Evolutionary conservation across 2,797 vertebrate genomes (phyloP).

Genomic region (Phoxinus dragarum): DNA sequence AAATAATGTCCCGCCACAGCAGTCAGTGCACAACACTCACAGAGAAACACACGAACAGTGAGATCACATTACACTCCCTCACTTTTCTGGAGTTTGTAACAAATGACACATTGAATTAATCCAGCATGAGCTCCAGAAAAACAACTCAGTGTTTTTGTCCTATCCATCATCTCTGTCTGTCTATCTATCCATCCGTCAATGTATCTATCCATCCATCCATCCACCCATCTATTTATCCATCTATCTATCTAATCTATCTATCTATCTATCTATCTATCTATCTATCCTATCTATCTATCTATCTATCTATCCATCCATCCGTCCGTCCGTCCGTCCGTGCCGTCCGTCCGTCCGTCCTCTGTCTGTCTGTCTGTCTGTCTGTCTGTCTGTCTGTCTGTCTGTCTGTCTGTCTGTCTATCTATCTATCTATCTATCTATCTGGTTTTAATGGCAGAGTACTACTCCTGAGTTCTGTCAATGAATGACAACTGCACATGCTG

Average conservation of each 20-base stretch:
- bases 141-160: neutral
- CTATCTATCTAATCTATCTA: too few species aligned
- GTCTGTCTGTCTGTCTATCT: neutral
- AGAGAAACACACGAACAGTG: slow-evolving; percentile 6
- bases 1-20: neutral
- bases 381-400: accelerated
- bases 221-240: too few species aligned
- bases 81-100: neutral
- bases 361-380: neutral
- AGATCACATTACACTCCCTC: slow-evolving; percentile 3
- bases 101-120: neutral
- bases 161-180: neutral
- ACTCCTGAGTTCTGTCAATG: neutral
- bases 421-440: neutral
- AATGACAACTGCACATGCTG: neutral
- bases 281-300: too few species aligned
- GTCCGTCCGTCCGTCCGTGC: neutral
- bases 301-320: too few species aligned
- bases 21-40: slow-evolving; percentile 9
- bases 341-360: too few species aligned
- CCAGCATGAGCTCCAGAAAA: neutral
- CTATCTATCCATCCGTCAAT: too few species aligned
- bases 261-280: too few species aligned
- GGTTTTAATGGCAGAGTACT: neutral
- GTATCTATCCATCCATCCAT: too few species aligned